Conservation (phyloP, 1,140 invertebrate species). For the Riptortus pedestris region DNA sequence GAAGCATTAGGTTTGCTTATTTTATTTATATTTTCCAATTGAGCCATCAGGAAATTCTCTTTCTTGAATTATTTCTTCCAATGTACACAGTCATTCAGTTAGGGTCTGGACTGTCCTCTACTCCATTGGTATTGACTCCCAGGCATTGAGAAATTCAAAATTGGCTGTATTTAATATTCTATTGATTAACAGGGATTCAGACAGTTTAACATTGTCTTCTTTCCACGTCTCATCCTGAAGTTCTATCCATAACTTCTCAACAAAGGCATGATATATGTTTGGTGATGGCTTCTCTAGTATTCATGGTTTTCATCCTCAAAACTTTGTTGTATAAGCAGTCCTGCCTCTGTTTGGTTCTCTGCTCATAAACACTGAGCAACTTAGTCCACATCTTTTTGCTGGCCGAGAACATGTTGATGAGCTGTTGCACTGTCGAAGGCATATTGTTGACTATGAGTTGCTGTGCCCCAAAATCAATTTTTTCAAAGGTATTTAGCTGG, state of each 20-base stretch:
- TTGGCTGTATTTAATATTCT: conserved; percentile 29
- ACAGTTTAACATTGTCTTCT: conserved; percentile 28
- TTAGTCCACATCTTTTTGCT: conserved; percentile 32
- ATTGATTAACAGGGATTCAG: conserved; percentile 31
- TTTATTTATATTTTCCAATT: neutral
- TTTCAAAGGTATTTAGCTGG: neutral
- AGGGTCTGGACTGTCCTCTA: neutral
- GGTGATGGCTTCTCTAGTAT: conserved; percentile 29
- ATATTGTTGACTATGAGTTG: conserved; percentile 24
- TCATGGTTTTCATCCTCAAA: conserved; percentile 31
- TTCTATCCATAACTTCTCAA: conserved; percentile 31
- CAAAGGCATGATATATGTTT: conserved; percentile 31
- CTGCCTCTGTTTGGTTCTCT: conserved; percentile 32
- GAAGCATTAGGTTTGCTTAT: neutral
- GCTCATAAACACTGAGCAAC: conserved; percentile 31
- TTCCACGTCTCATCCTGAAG: conserved; percentile 33
- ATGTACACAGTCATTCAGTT: neutral
- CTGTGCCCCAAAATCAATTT: conserved; percentile 19
- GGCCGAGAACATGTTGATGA: conserved; percentile 11
- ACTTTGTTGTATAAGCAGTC: conserved; percentile 33
- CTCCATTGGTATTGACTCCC: conserved; percentile 29
- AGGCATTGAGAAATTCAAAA: conserved; percentile 32
- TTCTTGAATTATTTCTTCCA: conserved; percentile 4
- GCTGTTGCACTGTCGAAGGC: conserved; percentile 12
- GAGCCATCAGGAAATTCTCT: neutral